Evolutionary conservation across 2,888 invertebrate species (phyloP), one percentile per base, ranked within the genome.

Genomic region (Brachypalpus laphriformis): DNA sequence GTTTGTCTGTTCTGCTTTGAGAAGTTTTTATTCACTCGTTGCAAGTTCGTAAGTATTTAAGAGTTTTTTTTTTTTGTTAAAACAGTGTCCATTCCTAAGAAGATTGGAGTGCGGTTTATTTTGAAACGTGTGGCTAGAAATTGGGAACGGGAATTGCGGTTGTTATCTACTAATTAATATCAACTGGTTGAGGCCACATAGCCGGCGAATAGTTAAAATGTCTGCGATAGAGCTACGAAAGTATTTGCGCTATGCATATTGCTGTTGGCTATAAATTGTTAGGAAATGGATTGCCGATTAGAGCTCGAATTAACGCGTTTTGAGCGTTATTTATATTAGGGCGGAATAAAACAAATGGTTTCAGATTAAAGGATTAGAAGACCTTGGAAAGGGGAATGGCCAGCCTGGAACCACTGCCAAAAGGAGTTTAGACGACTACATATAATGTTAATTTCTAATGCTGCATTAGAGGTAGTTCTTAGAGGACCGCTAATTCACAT

Each of bases 161-260:
- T 75, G 66, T 66, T 59, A 59, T 76, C 57, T 49, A 1, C 49
- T 66, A 57, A 76, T 76, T 66, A 76, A 76, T 76, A 66, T 47
- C 66, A 76, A 49, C 57, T 5, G 37, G 18, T 40, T 57, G 25
- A 14, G 57, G n/a, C 0, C 11, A 47, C 11, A 47, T 45, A 57
- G 7, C 18, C 25, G 9, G n/a, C 11, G 1, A 57, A 16, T 14
- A 18, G 45, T 57, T 34, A 1, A 37, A 37, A 61, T 25, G 3
- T 37, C 49, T 14, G 0, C 7, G 6, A 14, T 28, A 45, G 18
- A n/a, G 5, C 18, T 6, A 45, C n/a, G n/a, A 45, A 45, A n/a
- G 18, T 31, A 28, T 63, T 16, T 28, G 1, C 9, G 14, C 5
- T 16, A 25, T 14, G 40, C 40, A 9, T 42, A 42, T n/a, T 16